These are phyloP conservation scores for Helicoverpa armigera DNA, from an alignment of 1,140 invertebrate species.

Conservation along the genomic window DNA sequence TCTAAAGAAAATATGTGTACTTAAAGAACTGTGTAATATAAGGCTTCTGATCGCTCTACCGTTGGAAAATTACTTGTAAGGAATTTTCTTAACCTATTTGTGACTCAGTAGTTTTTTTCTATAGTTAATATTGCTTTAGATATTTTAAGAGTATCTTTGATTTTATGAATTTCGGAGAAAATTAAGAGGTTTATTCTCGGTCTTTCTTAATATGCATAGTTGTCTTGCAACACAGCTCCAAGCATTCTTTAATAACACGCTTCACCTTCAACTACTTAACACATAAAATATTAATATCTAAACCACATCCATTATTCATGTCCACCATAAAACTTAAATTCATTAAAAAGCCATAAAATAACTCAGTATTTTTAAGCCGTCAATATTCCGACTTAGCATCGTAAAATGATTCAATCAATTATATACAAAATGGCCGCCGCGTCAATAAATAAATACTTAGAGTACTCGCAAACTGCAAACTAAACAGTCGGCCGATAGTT, in stretches of 20 bases:
- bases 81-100: background rate
- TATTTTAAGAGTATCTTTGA: no score
- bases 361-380: slow-evolving; percentile 24
- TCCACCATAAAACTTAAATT: slow-evolving; percentile 11
- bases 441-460: slow-evolving; percentile 18
- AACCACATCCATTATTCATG: background rate
- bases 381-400: slow-evolving; percentile 24
- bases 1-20: background rate
- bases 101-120: no score
- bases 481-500: no score
- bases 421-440: background rate
- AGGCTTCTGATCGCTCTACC: background rate
- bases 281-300: slow-evolving; percentile 18
- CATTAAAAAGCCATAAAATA: slow-evolving; percentile 25
- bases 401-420: slow-evolving; percentile 40
- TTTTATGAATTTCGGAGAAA: no score
- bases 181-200: no score
- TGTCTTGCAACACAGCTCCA: no score
- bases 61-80: background rate
- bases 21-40: background rate
- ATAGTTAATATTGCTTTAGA: no score
- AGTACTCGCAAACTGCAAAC: no score
- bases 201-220: no score
- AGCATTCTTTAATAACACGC: background rate
- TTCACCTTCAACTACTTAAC: slow-evolving; percentile 11